Evolutionary conservation across 2,797 vertebrate species (phyloP), one percentile per base, ranked within the genome.

Genomic region (Microhierax caerulescens): DNA sequence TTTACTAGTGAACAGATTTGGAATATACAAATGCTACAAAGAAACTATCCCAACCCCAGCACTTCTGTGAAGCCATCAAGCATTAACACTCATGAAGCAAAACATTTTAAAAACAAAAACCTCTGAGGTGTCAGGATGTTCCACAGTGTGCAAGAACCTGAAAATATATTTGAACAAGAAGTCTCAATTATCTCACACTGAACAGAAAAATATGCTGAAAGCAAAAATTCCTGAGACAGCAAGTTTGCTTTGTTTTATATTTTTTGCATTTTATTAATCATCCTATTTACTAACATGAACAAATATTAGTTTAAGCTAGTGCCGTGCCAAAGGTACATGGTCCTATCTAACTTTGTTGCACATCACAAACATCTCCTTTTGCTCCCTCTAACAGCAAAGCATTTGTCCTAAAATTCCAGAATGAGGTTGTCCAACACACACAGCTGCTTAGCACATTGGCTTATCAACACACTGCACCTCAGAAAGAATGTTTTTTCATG

Each of bases 381-480:
- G 4, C 24, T 84, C 39, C n/a, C 56, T 67, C 27, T n/a, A 70
- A 60, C 30, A 75, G 54, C 4, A 39, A 14, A 57, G 7, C 32
- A 3, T 28, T 72, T 63, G 19, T 45, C 47, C 43, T 56, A 28
- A 14, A 47, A 53, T 22, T 3, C 14, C 39, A 19, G n/a, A 39
- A 43, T 3, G 14, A 34, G 15, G 39, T 11, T 74, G 25, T 12
- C 70, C 74, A 37, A 5, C 3, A 24, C 36, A 48, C 27, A 1
- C 0, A 16, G 22, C 67, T 76, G n/a, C 0, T 8, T 2, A 50
- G 68, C 37, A 70, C 13, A 2, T 3, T 1, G 5, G 12, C 68
- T 88, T 50, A 16, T 20, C 61, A 51, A 27, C 64, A 37, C 0
- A 0, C 27, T 56, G 70, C 32, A 43, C 13, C 45, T 79, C 4